Evolutionary conservation across 1,140 invertebrate genomes (phyloP).

Genomic region (Trichomalopsis sarcophagae): DNA sequence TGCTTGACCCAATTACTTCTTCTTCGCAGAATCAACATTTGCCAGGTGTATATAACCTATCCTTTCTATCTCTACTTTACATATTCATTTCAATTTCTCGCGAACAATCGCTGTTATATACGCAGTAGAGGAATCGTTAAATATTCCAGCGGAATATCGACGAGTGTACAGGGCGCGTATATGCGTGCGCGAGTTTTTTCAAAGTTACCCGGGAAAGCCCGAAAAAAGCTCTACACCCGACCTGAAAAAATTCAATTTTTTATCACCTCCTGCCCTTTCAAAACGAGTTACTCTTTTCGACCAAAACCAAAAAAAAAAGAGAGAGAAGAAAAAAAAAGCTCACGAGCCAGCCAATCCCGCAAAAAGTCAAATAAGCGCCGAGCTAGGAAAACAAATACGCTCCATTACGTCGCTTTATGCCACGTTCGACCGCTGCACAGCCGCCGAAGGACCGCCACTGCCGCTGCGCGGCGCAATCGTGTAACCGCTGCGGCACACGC

Average conservation of each 20-base stretch:
- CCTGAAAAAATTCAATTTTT: not conserved
- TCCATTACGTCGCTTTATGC: not conserved
- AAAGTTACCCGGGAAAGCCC: not conserved
- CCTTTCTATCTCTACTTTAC: not conserved
- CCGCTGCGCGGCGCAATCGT: not conserved
- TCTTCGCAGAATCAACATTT: not conserved
- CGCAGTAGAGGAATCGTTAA: not conserved
- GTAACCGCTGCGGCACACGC: not conserved
- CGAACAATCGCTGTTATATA: not conserved
- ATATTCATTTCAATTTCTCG: not conserved
- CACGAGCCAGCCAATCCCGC: not conserved
- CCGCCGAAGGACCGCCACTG: not conserved
- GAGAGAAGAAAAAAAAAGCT: not conserved
- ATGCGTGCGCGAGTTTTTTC: not conserved
- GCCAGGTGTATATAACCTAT: not conserved
- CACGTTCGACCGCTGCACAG: not conserved
- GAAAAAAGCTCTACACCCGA: not conserved
- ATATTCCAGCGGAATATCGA: not conserved
- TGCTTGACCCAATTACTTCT: slow-evolving; percentile 1
- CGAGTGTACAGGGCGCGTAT: not conserved
- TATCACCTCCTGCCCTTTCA: not conserved
- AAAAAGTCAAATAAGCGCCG: not conserved
- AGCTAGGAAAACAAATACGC: not conserved
- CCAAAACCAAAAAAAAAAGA: no score
- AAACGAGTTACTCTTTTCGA: not conserved